These are phyloP conservation scores for Orthonyx spaldingii DNA, from an alignment of 2,113 vertebrate genomes.

Conservation along the genomic window DNA sequence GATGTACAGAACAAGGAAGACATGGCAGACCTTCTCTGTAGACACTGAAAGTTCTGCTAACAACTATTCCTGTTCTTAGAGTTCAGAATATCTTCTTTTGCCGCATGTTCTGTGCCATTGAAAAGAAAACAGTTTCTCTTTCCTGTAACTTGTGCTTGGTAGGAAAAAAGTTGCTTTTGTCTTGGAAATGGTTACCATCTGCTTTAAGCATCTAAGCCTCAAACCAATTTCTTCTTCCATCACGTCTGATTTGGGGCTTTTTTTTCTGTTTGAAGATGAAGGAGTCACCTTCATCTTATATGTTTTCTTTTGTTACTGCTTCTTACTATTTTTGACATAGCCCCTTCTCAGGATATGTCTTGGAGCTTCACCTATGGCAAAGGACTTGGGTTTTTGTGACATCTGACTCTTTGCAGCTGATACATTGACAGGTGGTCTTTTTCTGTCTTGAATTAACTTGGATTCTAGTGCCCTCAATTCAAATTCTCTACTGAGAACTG, in stretches of 20 bases:
- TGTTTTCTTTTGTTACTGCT: not conserved
- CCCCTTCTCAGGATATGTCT: not conserved
- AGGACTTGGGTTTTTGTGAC: not conserved
- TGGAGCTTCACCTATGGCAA: not conserved
- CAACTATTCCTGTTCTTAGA: not conserved
- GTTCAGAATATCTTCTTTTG: not conserved
- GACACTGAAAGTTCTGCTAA: not conserved
- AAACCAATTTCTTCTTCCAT: not conserved
- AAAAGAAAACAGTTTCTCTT: not conserved
- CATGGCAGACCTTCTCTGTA: not conserved
- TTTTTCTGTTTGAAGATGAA: not conserved
- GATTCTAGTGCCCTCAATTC: not conserved
- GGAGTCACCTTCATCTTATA: not conserved
- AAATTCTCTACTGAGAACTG: not conserved
- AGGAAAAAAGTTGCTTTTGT: not conserved
- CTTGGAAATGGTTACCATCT: not conserved
- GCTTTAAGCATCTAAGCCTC: not conserved
- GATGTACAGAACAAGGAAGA: not conserved
- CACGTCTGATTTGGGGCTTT: not conserved
- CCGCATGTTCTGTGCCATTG: not conserved
- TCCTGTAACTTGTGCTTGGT: not conserved
- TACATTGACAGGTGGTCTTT: not conserved
- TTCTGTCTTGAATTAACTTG: not conserved
- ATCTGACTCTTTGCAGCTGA: not conserved
- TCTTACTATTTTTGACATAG: not conserved